These are phyloP conservation scores for Parotocinclus haroldoi DNA, from an alignment of 2,797 vertebrate species.

Conservation along the genomic window DNA sequence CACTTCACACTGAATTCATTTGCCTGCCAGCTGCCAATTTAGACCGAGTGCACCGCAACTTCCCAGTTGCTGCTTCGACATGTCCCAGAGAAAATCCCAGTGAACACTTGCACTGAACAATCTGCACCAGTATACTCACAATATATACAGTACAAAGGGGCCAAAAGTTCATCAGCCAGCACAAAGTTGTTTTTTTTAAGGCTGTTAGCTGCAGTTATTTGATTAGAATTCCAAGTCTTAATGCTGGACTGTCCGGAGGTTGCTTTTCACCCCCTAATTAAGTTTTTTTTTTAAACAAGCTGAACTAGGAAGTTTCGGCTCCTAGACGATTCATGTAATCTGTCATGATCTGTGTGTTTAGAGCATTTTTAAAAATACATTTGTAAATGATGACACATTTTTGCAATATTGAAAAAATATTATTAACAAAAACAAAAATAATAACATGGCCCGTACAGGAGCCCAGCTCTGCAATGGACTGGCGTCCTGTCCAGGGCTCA, in stretches of 20 bases:
- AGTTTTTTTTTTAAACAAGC: too few species aligned
- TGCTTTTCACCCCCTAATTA: background rate
- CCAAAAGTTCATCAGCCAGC: conserved; percentile 26
- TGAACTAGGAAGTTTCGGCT: too few species aligned
- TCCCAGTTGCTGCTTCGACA: conserved; percentile 62
- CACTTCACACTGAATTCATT: conserved; percentile 91
- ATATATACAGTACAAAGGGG: conserved; percentile 1
- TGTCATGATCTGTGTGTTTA: too few species aligned
- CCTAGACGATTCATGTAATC: too few species aligned
- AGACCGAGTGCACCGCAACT: conserved; percentile 49
- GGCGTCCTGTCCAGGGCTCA: too few species aligned
- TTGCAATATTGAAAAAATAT: too few species aligned
- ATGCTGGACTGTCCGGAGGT: background rate
- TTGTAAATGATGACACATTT: too few species aligned
- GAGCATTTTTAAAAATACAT: too few species aligned
- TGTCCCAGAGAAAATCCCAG: conserved; percentile 62
- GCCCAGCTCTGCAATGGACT: too few species aligned
- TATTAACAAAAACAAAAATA: too few species aligned
- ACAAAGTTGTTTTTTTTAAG: conserved; percentile 3
- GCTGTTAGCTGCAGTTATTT: background rate
- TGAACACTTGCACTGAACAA: conserved; percentile 59
- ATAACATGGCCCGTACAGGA: too few species aligned
- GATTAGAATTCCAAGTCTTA: background rate
- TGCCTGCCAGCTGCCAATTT: conserved; percentile 91
- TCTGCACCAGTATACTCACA: conserved; percentile 45